Conservation (phyloP, 2,113 vertebrate genomes). For the Jacana jacana region DNA sequence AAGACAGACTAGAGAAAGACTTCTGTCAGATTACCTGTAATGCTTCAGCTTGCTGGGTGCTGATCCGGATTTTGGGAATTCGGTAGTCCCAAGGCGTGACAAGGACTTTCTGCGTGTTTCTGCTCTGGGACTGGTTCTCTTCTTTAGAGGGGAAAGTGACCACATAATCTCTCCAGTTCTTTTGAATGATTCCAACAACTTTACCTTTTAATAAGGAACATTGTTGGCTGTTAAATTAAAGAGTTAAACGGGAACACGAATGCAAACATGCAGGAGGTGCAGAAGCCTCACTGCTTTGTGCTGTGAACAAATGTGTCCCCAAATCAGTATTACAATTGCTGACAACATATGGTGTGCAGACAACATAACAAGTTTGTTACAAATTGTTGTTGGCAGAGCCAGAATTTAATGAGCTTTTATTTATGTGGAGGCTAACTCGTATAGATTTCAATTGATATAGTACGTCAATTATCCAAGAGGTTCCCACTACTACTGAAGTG, state of each 20-base stretch:
- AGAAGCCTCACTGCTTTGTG: neutral
- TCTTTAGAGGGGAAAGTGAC: slow-evolving; percentile 91
- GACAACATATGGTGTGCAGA: neutral
- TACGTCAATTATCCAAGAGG: neutral
- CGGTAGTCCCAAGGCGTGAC: slow-evolving; percentile 91
- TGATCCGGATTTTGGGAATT: slow-evolving; percentile 95
- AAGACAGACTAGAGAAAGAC: neutral
- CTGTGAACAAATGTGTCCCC: neutral
- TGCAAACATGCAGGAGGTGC: neutral
- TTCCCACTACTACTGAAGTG: neutral
- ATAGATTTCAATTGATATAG: neutral
- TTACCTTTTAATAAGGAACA: slow-evolving; percentile 74
- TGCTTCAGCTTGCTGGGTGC: slow-evolving; percentile 89
- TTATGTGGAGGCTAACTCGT: neutral
- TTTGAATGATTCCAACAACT: slow-evolving; percentile 90
- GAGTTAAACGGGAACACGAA: neutral
- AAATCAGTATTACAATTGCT: neutral
- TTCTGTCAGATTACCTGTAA: slow-evolving; percentile 81
- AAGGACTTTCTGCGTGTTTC: slow-evolving; percentile 87
- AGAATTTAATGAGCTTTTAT: slow-evolving; percentile 20
- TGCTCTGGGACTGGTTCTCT: slow-evolving; percentile 84
- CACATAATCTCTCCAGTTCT: slow-evolving; percentile 97
- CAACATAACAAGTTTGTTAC: neutral
- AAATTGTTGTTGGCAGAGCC: neutral
- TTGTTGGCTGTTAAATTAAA: neutral